Percentiles rank a stretch among this genome's conserved stretches.
phyloP scores from a whole-genome alignment of 2,797 vertebrate genomes.

The Gobionotothen gibberifrons region DNA sequence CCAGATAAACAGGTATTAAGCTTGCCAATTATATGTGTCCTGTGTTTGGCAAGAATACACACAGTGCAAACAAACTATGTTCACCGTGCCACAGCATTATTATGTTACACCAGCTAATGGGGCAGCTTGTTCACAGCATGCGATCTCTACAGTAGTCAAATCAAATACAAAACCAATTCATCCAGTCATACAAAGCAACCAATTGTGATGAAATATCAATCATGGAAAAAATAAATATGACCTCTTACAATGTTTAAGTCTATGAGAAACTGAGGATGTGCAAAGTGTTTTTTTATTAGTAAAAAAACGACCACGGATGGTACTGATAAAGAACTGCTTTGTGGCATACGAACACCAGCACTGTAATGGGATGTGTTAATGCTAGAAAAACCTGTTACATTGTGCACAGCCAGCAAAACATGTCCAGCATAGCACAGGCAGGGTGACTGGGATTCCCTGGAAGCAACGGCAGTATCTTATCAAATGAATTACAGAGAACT shows the following conservation, averaged over 20 bases:
- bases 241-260: neutral
- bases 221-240: neutral
- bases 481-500: slow-evolving; percentile 36
- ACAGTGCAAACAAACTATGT: slow-evolving; percentile 21
- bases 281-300: slow-evolving; percentile 31
- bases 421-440: slow-evolving; percentile 30
- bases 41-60: slow-evolving; percentile 27
- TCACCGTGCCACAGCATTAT: slow-evolving; percentile 37
- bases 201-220: slow-evolving; percentile 2
- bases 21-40: slow-evolving; percentile 19
- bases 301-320: slow-evolving; percentile 34
- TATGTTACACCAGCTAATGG: slow-evolving; percentile 27
- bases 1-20: slow-evolving; percentile 30
- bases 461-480: slow-evolving; percentile 28
- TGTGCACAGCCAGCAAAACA: slow-evolving; percentile 45
- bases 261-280: slow-evolving; percentile 17
- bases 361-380: slow-evolving; percentile 66
- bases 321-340: slow-evolving; percentile 45
- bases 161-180: slow-evolving; percentile 31
- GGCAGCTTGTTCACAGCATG: slow-evolving; percentile 32
- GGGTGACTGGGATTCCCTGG: slow-evolving; percentile 51
- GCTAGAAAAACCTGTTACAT: slow-evolving; percentile 57
- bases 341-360: slow-evolving; percentile 32
- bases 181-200: slow-evolving; percentile 16
- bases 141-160: slow-evolving; percentile 11